Evolutionary conservation across 2,888 invertebrate genomes (phyloP).

Genomic region (Sarcophaga rosellei): DNA sequence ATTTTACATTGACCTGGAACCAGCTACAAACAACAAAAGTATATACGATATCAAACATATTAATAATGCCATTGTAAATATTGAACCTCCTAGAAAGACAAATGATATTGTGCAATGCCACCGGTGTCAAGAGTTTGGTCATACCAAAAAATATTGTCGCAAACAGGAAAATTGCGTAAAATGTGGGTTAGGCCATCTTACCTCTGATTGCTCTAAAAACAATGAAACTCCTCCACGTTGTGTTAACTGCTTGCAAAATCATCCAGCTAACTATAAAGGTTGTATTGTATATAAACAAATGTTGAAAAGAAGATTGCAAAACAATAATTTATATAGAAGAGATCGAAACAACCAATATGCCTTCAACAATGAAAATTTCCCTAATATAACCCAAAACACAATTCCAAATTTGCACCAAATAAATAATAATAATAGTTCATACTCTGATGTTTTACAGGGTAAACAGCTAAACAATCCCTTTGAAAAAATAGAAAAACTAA

Average conservation of each 20-base stretch:
- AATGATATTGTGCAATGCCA: slow-evolving; percentile 1
- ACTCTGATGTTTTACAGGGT: background rate
- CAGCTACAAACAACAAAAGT: background rate
- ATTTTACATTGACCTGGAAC: background rate
- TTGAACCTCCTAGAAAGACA: background rate
- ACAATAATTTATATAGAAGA: slow-evolving; percentile 19
- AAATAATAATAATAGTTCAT: background rate
- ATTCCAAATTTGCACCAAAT: no score
- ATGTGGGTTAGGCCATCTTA: background rate
- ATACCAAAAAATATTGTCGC: slow-evolving; percentile 9
- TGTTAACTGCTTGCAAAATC: slow-evolving; percentile 14
- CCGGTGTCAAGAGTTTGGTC: slow-evolving; percentile 13
- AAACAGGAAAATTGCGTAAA: slow-evolving; percentile 17
- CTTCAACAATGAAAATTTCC: background rate
- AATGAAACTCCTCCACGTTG: slow-evolving; percentile 26
- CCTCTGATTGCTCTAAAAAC: slow-evolving; percentile 2
- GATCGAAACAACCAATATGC: slow-evolving; percentile 4
- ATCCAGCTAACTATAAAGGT: background rate
- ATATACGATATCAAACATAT: background rate
- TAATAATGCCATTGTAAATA: background rate
- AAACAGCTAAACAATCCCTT: background rate
- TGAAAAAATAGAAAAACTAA: background rate
- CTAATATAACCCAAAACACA: no score
- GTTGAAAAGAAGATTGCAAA: slow-evolving; percentile 21
- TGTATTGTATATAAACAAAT: background rate